phyloP scores from a whole-genome alignment of 2,113 vertebrate species.

The Alaudala cheleensis region DNA sequence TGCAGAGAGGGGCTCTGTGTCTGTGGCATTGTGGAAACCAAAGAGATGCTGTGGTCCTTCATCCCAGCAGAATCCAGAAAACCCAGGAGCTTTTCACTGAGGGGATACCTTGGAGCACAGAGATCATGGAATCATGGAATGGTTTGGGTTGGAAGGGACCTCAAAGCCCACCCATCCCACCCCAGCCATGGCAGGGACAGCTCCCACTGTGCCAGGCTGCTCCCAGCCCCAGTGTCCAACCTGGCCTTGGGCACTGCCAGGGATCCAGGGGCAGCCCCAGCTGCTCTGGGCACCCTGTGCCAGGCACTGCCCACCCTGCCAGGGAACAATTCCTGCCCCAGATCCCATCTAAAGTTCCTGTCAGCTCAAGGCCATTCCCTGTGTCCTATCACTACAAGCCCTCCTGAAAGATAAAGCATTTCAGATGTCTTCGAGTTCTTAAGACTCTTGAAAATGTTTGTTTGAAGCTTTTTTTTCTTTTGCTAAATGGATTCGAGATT shows the following conservation, averaged over 20 bases:
- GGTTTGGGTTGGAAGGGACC: too few species aligned
- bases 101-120: not conserved
- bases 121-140: not conserved
- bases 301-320: not conserved
- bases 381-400: not conserved
- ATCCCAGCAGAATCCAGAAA: not conserved
- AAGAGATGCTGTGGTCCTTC: not conserved
- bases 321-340: not conserved
- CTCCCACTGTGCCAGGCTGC: too few species aligned
- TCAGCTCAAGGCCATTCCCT: not conserved
- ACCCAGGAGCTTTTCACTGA: not conserved
- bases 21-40: fast-evolving
- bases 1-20: not conserved
- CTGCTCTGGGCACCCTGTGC: not conserved
- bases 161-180: too few species aligned
- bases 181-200: too few species aligned
- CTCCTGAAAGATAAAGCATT: not conserved
- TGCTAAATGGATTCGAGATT: conserved; percentile 40
- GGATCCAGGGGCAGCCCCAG: too few species aligned
- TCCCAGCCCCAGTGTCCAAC: not conserved
- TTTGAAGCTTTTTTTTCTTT: conserved; percentile 35
- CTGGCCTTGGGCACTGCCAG: too few species aligned
- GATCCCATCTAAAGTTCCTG: not conserved
- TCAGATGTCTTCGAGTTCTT: not conserved
- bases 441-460: not conserved